Evolutionary conservation across 2,113 vertebrate species (phyloP).

Genomic region (Climacteris rufus): DNA sequence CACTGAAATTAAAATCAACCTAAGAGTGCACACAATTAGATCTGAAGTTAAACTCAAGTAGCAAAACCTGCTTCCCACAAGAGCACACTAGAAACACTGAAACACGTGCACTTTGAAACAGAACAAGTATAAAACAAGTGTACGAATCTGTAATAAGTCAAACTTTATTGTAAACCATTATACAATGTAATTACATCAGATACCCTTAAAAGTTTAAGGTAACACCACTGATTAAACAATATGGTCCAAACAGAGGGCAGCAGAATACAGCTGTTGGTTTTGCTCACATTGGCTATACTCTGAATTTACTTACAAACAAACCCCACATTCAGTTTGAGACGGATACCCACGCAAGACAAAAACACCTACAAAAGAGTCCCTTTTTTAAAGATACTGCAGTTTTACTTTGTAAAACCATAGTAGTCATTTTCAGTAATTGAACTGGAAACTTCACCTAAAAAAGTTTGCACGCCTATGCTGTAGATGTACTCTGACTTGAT

Average conservation of each 20-base stretch:
- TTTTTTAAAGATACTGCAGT: constrained; percentile 44
- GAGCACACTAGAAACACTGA: background rate
- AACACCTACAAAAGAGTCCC: constrained; percentile 38
- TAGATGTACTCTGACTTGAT: background rate
- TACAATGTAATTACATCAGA: constrained; percentile 70
- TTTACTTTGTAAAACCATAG: constrained; percentile 56
- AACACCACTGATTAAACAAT: constrained; percentile 49
- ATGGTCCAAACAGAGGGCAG: constrained; percentile 32
- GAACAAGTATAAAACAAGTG: background rate
- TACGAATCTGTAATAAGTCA: constrained; percentile 56
- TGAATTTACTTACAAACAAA: constrained; percentile 40
- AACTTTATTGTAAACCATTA: constrained; percentile 88
- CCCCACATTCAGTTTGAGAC: constrained; percentile 23
- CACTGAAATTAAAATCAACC: background rate
- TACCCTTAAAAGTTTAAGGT: constrained; percentile 63
- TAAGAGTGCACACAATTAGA: background rate
- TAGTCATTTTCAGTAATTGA: constrained; percentile 34
- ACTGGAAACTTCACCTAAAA: constrained; percentile 34
- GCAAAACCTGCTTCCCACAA: background rate
- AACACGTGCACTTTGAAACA: background rate
- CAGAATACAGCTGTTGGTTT: constrained; percentile 40
- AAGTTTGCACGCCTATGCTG: constrained; percentile 42
- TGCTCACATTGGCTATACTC: constrained; percentile 23
- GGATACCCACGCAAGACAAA: background rate
- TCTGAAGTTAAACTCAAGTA: background rate